Conservation (phyloP, 92 coral and sea anemone genomes). For the Porites divaricata region DNA sequence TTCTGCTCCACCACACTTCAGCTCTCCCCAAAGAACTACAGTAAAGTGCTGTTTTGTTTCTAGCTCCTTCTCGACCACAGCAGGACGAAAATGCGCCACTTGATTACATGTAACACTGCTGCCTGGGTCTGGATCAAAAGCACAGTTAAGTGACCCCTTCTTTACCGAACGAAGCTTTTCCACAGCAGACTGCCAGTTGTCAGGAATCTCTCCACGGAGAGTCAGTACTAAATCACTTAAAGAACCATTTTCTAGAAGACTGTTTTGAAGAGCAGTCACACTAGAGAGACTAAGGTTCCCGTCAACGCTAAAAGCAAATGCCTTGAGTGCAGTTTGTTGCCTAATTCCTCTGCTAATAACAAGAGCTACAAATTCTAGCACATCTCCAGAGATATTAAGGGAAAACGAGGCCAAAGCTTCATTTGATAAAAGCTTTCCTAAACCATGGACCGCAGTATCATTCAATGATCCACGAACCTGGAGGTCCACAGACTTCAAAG, state of each 20-base stretch:
- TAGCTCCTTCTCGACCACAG: background rate
- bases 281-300: background rate
- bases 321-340: background rate
- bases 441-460: background rate
- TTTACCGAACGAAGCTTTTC: background rate
- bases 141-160: background rate
- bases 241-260: background rate
- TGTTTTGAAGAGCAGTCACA: background rate
- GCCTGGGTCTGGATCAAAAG: background rate
- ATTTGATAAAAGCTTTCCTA: background rate
- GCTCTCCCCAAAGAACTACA: background rate
- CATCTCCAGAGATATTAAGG: background rate
- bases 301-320: background rate
- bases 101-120: background rate
- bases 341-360: background rate
- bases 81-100: background rate
- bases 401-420: background rate
- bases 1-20: background rate
- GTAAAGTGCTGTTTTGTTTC: background rate
- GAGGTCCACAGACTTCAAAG: slow-evolving; percentile 11
- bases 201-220: slow-evolving; percentile 12
- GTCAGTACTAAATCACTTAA: background rate
- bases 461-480: background rate
- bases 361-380: background rate
- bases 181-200: background rate